Evolutionary conservation across 2,888 invertebrate genomes (phyloP).

Genomic region (Eledone cirrhosa): DNA sequence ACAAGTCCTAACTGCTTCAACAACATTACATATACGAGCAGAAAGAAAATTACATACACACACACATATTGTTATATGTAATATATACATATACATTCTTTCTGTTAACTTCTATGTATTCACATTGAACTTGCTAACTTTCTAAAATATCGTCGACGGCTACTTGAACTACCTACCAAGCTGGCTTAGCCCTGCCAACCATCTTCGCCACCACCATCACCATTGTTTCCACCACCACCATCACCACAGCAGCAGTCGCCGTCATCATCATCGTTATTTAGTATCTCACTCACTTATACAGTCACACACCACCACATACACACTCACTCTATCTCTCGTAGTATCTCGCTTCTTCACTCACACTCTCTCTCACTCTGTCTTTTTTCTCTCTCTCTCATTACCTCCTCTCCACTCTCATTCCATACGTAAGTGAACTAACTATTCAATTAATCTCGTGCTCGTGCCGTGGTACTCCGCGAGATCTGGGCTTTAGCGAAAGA

Average conservation of each 20-base stretch:
- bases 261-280: background rate
- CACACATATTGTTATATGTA: too few species aligned
- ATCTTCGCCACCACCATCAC: background rate
- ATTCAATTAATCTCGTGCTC: conserved; percentile 51
- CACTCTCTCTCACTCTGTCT: background rate
- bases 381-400: background rate
- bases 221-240: background rate
- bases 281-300: background rate
- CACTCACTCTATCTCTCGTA: background rate
- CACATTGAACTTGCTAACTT: background rate
- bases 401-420: background rate
- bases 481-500: conserved; percentile 62
- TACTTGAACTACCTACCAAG: background rate
- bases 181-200: background rate
- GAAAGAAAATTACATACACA: too few species aligned
- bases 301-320: background rate
- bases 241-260: background rate
- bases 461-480: conserved; percentile 59
- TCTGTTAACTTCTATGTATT: background rate
- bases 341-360: too few species aligned
- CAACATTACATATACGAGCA: too few species aligned
- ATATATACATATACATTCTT: too few species aligned
- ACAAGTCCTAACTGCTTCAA: too few species aligned
- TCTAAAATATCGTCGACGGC: background rate
- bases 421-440: conserved; percentile 24